Evolutionary conservation across 2,888 invertebrate genomes (phyloP), one percentile per base, ranked within the genome.

Genomic region (Trichogramma dendrolimi): DNA sequence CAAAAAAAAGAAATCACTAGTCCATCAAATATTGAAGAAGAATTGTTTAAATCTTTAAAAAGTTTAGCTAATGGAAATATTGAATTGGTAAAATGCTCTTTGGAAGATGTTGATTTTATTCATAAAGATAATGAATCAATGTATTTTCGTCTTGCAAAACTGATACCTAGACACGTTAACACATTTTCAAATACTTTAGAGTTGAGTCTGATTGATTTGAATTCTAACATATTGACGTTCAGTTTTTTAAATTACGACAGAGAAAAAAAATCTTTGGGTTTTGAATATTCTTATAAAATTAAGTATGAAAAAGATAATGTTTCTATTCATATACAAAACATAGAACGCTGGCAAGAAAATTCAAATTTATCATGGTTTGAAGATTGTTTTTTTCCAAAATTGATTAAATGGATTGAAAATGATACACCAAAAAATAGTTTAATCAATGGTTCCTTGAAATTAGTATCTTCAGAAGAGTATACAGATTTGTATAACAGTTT

Each of bases 391-490:
- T 80, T 87, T 67, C 81, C 83, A 10, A 87, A 86, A 73, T 75
- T 89, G 63, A 67, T 83, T 1, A 87, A 86, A 72, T 89, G 89
- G 88, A 81, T 84, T 70, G 70, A 83, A 73, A 80, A 82, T 72
- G 69, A 76, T 63, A 60, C 46, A 2, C 70, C 78, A 69, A 66
- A 64, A 6, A 67, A 59, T 27, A 61, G 46, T 38, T 60, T 71
- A 40, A 58, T 71, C 5, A 62, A 66, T 42, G 70, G 75, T 58
- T 92, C 93, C 0, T 79, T 94, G 50, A 80, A 82, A 61, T 81
- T 91, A 47, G 81, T 95, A 4, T 80, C 85, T 8, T 76, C 85
- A 8, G 88, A 89, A 65, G 81, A 83, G 62, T 96, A 95, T 76
- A 86, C 86, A 71, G 73, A 77, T 40, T 81, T 88, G 62, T 95